Evolutionary conservation across 1,140 invertebrate genomes (phyloP).

Genomic region (Tribolium castaneum): DNA sequence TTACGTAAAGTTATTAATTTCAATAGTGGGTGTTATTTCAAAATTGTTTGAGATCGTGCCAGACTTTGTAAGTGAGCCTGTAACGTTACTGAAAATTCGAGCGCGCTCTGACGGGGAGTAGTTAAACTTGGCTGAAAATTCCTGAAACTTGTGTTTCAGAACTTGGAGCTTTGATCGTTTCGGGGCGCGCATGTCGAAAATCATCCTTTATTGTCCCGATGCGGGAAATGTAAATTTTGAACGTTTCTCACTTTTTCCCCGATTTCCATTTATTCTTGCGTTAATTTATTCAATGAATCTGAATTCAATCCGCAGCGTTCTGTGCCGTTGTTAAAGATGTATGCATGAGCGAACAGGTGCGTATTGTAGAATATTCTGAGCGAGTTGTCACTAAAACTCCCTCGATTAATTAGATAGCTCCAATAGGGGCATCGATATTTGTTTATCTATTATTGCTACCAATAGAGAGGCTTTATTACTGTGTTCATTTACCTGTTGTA

Average conservation of each 20-base stretch:
- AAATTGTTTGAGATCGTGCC: conserved; percentile 8
- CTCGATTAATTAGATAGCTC: background rate
- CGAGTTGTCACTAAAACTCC: background rate
- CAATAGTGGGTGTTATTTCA: conserved; percentile 27
- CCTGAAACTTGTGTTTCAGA: background rate
- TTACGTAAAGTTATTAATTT: conserved; percentile 35
- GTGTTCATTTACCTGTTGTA: background rate
- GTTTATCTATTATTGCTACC: background rate
- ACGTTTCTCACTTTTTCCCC: background rate
- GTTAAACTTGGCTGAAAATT: background rate
- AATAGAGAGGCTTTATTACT: background rate
- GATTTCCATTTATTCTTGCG: background rate
- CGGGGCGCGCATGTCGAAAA: background rate
- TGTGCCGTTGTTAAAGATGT: background rate
- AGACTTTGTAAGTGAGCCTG: background rate
- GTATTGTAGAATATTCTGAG: background rate
- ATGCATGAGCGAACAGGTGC: background rate
- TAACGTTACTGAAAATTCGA: background rate
- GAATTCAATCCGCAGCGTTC: background rate
- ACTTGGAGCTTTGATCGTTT: background rate
- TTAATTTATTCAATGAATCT: background rate
- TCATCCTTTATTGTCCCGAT: background rate
- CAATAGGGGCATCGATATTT: background rate
- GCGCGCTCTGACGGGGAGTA: no score
- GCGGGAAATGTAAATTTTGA: background rate